Conservation (phyloP, 2,113 vertebrate species). For the Pteruthius melanotis region DNA sequence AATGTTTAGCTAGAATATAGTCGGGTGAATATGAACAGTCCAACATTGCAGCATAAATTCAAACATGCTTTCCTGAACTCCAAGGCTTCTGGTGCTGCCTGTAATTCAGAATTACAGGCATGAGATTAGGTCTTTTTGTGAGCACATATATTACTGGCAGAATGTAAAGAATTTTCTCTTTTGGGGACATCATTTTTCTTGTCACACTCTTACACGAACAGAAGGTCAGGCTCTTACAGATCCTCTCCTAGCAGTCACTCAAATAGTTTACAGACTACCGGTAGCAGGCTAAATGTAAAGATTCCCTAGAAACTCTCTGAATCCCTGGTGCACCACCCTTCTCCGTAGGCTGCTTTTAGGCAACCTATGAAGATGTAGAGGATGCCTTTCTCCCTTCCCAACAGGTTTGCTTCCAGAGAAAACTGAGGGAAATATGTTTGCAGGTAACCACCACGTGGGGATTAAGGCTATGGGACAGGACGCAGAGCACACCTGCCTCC, state of each 20-base stretch:
- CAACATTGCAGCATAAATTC: background rate
- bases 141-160: background rate
- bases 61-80: background rate
- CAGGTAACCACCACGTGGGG: accelerated
- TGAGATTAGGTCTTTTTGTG: background rate
- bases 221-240: background rate
- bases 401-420: background rate
- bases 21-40: background rate
- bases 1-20: background rate
- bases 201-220: background rate
- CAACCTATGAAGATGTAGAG: background rate
- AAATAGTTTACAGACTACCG: background rate
- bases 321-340: background rate
- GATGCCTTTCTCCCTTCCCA: background rate
- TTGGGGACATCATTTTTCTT: background rate
- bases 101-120: background rate
- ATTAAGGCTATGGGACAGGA: background rate
- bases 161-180: background rate
- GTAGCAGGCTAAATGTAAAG: background rate
- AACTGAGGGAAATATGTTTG: background rate
- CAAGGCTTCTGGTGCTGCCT: background rate
- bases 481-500: background rate
- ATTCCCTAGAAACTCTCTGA: background rate
- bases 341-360: background rate
- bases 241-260: background rate